phyloP scores from a whole-genome alignment of 2,888 invertebrate species.

The Villa cingulata region DNA sequence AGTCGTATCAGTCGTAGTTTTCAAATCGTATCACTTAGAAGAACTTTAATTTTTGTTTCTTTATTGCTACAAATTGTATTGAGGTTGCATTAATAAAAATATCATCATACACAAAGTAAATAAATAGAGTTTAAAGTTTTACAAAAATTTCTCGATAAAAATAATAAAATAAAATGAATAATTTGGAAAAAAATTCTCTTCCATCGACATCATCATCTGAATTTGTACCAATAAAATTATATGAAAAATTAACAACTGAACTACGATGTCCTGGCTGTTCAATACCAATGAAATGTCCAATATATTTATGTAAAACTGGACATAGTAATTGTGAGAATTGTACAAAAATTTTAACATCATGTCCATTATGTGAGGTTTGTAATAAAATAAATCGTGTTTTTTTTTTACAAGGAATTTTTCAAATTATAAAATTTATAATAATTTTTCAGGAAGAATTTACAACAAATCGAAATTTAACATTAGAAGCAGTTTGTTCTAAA shows the following conservation, averaged over 20 bases:
- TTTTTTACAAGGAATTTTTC: not conserved
- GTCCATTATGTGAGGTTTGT: constrained; percentile 32
- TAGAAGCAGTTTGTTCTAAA: constrained; percentile 46
- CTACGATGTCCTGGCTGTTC: constrained; percentile 35
- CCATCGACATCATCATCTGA: not conserved
- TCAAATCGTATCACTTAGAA: no score
- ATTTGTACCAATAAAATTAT: constrained; percentile 24
- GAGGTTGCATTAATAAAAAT: no score
- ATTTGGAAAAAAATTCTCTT: no score
- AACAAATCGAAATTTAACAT: constrained; percentile 39
- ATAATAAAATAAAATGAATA: no score
- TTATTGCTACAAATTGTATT: no score
- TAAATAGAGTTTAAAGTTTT: no score
- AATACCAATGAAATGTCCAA: constrained; percentile 31
- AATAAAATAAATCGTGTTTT: not conserved
- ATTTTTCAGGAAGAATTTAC: constrained; percentile 42
- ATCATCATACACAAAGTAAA: no score
- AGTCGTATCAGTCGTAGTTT: no score
- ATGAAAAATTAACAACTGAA: constrained; percentile 32
- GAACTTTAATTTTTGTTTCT: no score
- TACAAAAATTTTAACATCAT: constrained; percentile 26
- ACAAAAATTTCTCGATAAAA: no score
- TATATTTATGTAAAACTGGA: constrained; percentile 29
- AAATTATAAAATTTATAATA: not conserved
- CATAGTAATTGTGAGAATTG: constrained; percentile 33